These are phyloP conservation scores for Gadopsis bispinosus DNA, from an alignment of 2,797 vertebrate species.

Conservation along the genomic window DNA sequence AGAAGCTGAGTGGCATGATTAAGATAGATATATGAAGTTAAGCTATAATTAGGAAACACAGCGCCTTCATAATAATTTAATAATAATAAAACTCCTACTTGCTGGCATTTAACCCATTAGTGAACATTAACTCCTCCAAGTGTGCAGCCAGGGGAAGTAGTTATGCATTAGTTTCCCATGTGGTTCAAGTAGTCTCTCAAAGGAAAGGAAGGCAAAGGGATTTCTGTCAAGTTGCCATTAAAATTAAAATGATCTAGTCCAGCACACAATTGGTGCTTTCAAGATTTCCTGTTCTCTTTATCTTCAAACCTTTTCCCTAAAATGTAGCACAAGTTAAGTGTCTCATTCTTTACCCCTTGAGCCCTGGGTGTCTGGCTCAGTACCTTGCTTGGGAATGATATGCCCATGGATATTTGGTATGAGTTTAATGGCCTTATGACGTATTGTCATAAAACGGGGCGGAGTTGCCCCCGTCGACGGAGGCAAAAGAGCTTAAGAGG, in stretches of 20 bases:
- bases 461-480: too few species aligned
- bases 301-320: not conserved
- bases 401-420: too few species aligned
- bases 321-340: too few species aligned
- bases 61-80: not conserved
- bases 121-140: not conserved
- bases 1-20: slow-evolving; percentile 19
- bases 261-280: not conserved
- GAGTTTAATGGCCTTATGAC: too few species aligned
- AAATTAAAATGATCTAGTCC: not conserved
- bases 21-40: slow-evolving; percentile 12
- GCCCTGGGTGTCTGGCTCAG: too few species aligned
- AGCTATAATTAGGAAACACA: slow-evolving; percentile 15
- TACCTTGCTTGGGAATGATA: too few species aligned
- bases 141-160: not conserved
- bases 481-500: too few species aligned
- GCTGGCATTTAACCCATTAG: slow-evolving; percentile 3
- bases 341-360: not conserved
- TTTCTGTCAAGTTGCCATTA: not conserved
- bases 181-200: not conserved
- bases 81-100: not conserved
- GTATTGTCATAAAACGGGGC: too few species aligned
- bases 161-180: not conserved
- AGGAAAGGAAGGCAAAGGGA: not conserved
- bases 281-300: not conserved